Conservation (phyloP, 1,140 invertebrate genomes). For the Amyelois transitella region DNA sequence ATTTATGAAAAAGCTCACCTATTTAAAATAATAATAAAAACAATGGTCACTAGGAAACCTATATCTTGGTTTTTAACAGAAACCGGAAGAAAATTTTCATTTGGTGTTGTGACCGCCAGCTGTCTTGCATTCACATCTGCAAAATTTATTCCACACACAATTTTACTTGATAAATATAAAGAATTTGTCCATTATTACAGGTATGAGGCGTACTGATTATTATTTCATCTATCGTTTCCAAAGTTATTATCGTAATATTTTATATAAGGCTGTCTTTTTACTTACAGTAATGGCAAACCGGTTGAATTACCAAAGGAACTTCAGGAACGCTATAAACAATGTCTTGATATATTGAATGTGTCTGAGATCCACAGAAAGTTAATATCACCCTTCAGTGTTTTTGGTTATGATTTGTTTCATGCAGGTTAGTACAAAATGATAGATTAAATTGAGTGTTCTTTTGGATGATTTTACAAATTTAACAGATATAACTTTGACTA, state of each 20-base stretch:
- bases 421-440: constrained; percentile 40
- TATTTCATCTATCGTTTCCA: not conserved
- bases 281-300: constrained; percentile 48
- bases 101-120: constrained; percentile 42
- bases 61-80: constrained; percentile 57
- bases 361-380: constrained; percentile 42
- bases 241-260: not conserved
- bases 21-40: not conserved
- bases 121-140: constrained; percentile 37
- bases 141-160: constrained; percentile 51
- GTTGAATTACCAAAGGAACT: constrained; percentile 39
- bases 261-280: not conserved
- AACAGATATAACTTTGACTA: too few relatives aligned
- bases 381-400: constrained; percentile 58
- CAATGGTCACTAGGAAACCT: constrained; percentile 36
- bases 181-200: constrained; percentile 56
- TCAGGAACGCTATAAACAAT: constrained; percentile 37
- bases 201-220: constrained; percentile 18
- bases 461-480: too few relatives aligned
- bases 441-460: not conserved
- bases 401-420: constrained; percentile 66
- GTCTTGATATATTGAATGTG: constrained; percentile 47
- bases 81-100: constrained; percentile 50
- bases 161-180: constrained; percentile 55
- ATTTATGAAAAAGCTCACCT: not conserved